Conservation (phyloP, 2,888 invertebrate species). For the Trachelus iudaicus region DNA sequence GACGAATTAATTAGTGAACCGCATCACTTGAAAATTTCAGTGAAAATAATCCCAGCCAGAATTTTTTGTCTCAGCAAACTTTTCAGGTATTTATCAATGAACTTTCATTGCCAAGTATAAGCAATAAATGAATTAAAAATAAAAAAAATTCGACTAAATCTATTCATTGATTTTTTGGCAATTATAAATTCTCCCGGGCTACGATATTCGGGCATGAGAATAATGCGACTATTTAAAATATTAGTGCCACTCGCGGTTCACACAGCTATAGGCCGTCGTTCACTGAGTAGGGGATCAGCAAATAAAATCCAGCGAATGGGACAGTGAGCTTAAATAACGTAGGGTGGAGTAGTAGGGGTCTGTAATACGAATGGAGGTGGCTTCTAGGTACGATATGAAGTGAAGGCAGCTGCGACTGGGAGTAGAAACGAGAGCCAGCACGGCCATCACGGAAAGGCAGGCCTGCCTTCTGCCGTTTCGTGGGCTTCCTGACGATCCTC, state of each 20-base stretch:
- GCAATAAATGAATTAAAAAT: background rate
- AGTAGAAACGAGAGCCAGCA: background rate
- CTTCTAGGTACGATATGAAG: background rate
- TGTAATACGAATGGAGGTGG: background rate
- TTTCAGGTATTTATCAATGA: background rate
- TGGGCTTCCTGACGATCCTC: slow-evolving; percentile 30
- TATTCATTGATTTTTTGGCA: background rate
- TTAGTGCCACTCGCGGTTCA: background rate
- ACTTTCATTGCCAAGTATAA: background rate
- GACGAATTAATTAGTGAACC: background rate
- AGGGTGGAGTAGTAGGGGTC: background rate
- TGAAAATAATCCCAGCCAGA: background rate
- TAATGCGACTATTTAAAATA: background rate
- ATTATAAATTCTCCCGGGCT: background rate
- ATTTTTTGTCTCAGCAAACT: background rate
- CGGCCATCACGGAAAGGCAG: slow-evolving; percentile 38
- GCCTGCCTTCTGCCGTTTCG: slow-evolving; percentile 46
- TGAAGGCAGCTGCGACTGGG: slow-evolving; percentile 3
- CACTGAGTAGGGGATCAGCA: background rate
- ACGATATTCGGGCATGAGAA: background rate
- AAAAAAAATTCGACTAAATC: background rate
- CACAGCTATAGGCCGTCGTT: background rate
- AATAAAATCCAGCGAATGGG: background rate
- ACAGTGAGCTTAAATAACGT: background rate
- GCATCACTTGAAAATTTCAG: background rate